These are phyloP conservation scores for Drosophila lacteicornis DNA, from an alignment of 1,140 invertebrate species.

Conservation along the genomic window DNA sequence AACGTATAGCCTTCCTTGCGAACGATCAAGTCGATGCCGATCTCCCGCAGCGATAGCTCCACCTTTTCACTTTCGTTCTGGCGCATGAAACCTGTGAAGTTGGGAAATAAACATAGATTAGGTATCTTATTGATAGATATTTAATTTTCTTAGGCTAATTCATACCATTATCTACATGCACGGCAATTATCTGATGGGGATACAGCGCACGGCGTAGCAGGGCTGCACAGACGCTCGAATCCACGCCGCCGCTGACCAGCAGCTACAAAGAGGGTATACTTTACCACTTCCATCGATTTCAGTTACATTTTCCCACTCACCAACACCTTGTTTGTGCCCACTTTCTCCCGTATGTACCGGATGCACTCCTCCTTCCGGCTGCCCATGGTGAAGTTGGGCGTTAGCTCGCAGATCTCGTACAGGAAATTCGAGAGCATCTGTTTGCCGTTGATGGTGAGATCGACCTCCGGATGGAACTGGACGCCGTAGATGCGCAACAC, in stretches of 20 bases:
- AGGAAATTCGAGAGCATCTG: slow-evolving; percentile 98
- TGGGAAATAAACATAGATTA: too few species aligned
- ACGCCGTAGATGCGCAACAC: slow-evolving; percentile 96
- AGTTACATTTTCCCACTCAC: slow-evolving; percentile 87
- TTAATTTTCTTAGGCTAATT: neutral
- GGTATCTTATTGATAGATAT: too few species aligned
- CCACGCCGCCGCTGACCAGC: slow-evolving; percentile 98
- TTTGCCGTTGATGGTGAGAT: slow-evolving; percentile 96
- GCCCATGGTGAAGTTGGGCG: slow-evolving; percentile 95
- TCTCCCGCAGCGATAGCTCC: slow-evolving; percentile 92
- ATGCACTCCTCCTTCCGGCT: slow-evolving; percentile 96
- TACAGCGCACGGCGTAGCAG: slow-evolving; percentile 95
- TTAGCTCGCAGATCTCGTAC: slow-evolving; percentile 94
- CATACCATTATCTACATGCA: slow-evolving; percentile 98
- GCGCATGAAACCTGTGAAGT: slow-evolving; percentile 98
- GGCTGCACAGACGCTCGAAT: slow-evolving; percentile 99
- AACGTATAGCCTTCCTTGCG: slow-evolving; percentile 91
- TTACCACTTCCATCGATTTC: neutral
- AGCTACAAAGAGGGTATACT: slow-evolving; percentile 86
- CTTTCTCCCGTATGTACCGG: slow-evolving; percentile 95
- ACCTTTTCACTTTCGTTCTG: slow-evolving; percentile 97
- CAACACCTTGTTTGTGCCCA: slow-evolving; percentile 96
- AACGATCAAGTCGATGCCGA: slow-evolving; percentile 95
- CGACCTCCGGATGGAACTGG: slow-evolving; percentile 98
- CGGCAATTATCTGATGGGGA: slow-evolving; percentile 96